phyloP scores from a whole-genome alignment of 1,140 invertebrate genomes.

The Rhynchophorus ferrugineus region DNA sequence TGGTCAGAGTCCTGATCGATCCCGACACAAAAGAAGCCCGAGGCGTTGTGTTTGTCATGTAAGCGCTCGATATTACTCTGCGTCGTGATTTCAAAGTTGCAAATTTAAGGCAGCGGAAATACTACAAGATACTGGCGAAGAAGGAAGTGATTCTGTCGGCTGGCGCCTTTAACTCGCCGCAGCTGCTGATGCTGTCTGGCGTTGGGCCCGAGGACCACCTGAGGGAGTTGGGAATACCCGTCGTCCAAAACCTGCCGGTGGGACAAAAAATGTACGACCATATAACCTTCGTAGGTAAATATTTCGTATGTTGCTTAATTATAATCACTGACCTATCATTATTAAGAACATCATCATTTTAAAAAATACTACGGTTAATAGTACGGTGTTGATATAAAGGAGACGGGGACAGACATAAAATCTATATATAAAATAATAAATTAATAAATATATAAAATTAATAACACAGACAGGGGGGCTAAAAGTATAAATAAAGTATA shows the following conservation, averaged over 20 bases:
- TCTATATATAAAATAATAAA: too few species aligned
- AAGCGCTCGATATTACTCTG: background rate
- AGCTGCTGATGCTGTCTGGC: constrained; percentile 74
- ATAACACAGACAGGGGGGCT: too few species aligned
- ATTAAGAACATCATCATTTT: constrained; percentile 42
- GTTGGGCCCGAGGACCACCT: constrained; percentile 60
- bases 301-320: constrained; percentile 11
- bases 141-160: constrained; percentile 84
- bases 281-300: constrained; percentile 39
- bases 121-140: constrained; percentile 56
- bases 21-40: constrained; percentile 48
- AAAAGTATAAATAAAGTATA: too few species aligned
- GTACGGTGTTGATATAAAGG: too few species aligned
- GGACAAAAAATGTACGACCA: constrained; percentile 52
- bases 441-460: too few species aligned
- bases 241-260: constrained; percentile 44
- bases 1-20: constrained; percentile 76
- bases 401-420: too few species aligned
- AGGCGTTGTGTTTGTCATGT: constrained; percentile 56
- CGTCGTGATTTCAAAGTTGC: background rate
- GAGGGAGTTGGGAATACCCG: constrained; percentile 40
- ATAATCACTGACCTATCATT: constrained; percentile 33
- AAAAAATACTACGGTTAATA: too few species aligned
- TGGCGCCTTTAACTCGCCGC: constrained; percentile 75
- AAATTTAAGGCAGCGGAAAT: constrained; percentile 18